Evolutionary conservation across 2,888 invertebrate species (phyloP).

Genomic region (Amaurobius ferox): DNA sequence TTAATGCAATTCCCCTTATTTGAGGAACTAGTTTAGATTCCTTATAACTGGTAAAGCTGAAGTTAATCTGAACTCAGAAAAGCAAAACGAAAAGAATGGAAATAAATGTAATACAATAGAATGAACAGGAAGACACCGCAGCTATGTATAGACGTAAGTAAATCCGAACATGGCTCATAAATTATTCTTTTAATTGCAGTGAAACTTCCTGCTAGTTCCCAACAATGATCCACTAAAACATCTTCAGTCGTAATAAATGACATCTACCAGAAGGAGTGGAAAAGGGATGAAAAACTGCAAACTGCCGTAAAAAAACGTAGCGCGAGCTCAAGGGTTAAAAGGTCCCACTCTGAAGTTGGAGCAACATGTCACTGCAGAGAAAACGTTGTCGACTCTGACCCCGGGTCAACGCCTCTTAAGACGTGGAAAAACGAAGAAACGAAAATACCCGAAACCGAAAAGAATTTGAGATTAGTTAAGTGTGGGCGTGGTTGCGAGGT

Average conservation of each 20-base stretch:
- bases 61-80: no score
- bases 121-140: no score
- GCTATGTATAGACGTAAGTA: no score
- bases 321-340: slow-evolving; percentile 37
- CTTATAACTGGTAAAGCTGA: no score
- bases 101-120: no score
- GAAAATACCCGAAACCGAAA: not conserved
- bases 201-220: not conserved
- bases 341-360: slow-evolving; percentile 56
- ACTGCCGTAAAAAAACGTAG: slow-evolving; percentile 6
- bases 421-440: not conserved
- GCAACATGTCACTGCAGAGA: slow-evolving; percentile 59
- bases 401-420: slow-evolving; percentile 22
- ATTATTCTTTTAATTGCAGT: not conserved
- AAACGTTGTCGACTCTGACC: slow-evolving; percentile 25
- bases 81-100: no score
- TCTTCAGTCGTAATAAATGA: not conserved
- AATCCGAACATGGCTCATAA: not conserved
- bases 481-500: slow-evolving; percentile 57
- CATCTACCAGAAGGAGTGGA: not conserved
- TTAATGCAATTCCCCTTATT: no score
- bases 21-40: no score
- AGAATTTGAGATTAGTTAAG: slow-evolving; percentile 38
- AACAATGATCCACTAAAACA: not conserved
- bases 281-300: not conserved